Evolutionary conservation across 2,113 vertebrate species (phyloP).

Genomic region (Chaetops frenatus): DNA sequence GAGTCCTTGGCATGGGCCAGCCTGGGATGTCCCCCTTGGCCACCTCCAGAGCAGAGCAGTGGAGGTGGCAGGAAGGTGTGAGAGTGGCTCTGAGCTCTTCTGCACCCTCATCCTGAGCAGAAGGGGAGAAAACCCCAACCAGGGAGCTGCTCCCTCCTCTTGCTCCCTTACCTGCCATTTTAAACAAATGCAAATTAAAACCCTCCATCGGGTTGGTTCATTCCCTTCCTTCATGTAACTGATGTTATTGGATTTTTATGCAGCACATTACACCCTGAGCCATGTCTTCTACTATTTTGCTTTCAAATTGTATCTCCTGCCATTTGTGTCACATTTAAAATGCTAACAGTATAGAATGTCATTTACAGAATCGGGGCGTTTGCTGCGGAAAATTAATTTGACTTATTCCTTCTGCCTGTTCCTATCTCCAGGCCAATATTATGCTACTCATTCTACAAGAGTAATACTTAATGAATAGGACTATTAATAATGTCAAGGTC

Average conservation of each 20-base stretch:
- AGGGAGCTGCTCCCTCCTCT: neutral
- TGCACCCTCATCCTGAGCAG: fast-evolving
- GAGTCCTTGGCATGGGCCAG: neutral
- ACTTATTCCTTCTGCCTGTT: conserved; percentile 88
- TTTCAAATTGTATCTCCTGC: conserved; percentile 89
- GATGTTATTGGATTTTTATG: conserved; percentile 76
- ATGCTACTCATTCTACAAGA: conserved; percentile 94
- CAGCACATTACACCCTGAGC: conserved; percentile 77
- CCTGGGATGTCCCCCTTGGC: neutral
- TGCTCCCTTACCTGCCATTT: conserved; percentile 65
- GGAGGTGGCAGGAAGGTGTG: neutral
- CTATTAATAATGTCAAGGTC: conserved; percentile 92
- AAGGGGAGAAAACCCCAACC: neutral
- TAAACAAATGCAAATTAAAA: conserved; percentile 73
- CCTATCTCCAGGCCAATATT: conserved; percentile 95
- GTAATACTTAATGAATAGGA: conserved; percentile 98
- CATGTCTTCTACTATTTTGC: conserved; percentile 85
- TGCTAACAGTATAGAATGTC: conserved; percentile 92
- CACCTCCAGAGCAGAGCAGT: neutral
- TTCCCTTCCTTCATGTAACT: conserved; percentile 63
- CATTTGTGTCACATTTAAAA: conserved; percentile 97
- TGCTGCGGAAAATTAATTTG: conserved; percentile 93
- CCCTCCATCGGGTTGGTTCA: conserved; percentile 42
- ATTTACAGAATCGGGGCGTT: conserved; percentile 90
- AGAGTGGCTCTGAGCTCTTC: neutral